Conservation (phyloP, 2,888 invertebrate species). For the Cataglyphis cursor region DNA sequence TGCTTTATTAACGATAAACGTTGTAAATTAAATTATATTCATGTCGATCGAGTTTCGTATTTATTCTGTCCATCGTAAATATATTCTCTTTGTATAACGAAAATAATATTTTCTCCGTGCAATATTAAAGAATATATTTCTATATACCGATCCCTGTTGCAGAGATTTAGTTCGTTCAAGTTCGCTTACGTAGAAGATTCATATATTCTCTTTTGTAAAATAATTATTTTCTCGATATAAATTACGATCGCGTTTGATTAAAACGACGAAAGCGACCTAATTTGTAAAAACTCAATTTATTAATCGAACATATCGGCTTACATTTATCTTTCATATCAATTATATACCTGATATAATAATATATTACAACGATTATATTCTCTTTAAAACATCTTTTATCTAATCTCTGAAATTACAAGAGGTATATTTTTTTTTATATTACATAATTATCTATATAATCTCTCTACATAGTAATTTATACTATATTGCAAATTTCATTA, state of each 20-base stretch:
- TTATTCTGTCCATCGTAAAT: neutral
- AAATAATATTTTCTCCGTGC: slow-evolving; percentile 21
- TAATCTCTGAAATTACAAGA: neutral
- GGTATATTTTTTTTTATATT: neutral
- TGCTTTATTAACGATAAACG: slow-evolving; percentile 29
- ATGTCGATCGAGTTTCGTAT: slow-evolving; percentile 11
- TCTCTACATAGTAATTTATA: neutral
- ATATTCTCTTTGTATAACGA: neutral
- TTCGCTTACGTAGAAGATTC: neutral
- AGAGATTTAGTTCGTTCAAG: neutral
- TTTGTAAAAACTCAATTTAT: neutral
- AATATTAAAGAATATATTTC: slow-evolving; percentile 12
- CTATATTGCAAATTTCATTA: neutral
- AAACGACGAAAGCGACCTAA: neutral
- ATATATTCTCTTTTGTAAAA: neutral
- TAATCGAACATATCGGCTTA: neutral
- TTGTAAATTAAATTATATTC: slow-evolving; percentile 42
- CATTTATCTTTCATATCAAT: neutral
- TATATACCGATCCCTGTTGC: neutral
- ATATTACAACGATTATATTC: neutral
- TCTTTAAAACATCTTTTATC: neutral
- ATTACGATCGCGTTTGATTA: neutral
- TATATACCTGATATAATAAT: neutral
- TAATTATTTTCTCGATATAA: neutral
- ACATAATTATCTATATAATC: neutral